Conservation (phyloP, 1,140 invertebrate species). For the Idris sp. region DNA sequence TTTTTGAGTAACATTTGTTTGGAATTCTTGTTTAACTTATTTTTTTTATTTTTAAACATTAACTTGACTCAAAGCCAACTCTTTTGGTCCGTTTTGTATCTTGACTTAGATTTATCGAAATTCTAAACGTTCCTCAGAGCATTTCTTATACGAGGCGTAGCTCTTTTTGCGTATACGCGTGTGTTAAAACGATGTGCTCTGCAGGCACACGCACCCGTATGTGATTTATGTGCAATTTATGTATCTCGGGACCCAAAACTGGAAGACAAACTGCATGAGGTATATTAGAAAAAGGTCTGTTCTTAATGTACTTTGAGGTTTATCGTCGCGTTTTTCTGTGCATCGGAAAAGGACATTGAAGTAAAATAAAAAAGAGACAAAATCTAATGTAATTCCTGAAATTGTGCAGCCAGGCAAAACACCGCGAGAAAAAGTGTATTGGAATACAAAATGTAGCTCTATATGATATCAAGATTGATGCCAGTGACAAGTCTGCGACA, state of each 20-base stretch:
- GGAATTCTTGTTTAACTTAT: too few relatives aligned
- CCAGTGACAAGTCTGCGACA: constrained; percentile 34
- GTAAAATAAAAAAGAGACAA: too few relatives aligned
- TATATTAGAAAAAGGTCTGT: constrained; percentile 45
- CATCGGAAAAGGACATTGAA: too few relatives aligned
- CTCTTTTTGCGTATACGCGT: constrained; percentile 51
- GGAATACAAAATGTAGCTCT: constrained; percentile 23
- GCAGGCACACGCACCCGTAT: constrained; percentile 46
- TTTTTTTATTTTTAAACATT: constrained; percentile 39
- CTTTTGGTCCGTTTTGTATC: constrained; percentile 27
- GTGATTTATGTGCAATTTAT: constrained; percentile 72
- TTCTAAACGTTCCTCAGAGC: constrained; percentile 66
- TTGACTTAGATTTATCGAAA: constrained; percentile 71
- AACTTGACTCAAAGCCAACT: constrained; percentile 55
- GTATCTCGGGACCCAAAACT: constrained; percentile 53
- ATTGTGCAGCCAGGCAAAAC: not conserved
- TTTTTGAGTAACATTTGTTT: too few relatives aligned
- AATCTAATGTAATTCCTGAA: too few relatives aligned
- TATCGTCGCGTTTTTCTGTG: not conserved
- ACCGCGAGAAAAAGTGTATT: constrained; percentile 5
- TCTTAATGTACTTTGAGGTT: constrained; percentile 17
- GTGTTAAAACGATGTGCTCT: constrained; percentile 40
- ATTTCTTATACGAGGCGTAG: constrained; percentile 31
- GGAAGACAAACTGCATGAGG: constrained; percentile 46
- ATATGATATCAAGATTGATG: constrained; percentile 39